Evolutionary conservation across 2,113 vertebrate genomes (phyloP).

Genomic region (Ctenomys sociabilis): DNA sequence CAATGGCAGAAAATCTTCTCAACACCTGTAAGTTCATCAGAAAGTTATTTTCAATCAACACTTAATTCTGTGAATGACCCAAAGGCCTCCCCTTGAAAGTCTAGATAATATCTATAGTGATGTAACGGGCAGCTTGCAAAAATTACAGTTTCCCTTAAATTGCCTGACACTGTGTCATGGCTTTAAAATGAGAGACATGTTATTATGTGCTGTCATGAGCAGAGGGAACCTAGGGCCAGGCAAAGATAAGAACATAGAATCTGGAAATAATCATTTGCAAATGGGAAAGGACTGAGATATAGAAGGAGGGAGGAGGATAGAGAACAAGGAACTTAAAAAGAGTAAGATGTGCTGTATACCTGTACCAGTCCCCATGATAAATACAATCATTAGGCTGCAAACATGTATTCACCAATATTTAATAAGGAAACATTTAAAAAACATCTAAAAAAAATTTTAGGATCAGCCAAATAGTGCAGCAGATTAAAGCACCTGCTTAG

Average conservation of each 20-base stretch:
- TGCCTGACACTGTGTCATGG: not conserved
- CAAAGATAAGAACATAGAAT: not conserved
- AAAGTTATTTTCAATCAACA: slow-evolving; percentile 32
- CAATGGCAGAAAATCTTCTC: slow-evolving; percentile 85
- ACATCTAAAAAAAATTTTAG: no score
- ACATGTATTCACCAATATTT: not conserved
- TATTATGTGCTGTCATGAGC: not conserved
- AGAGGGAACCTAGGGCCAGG: not conserved
- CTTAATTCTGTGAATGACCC: not conserved
- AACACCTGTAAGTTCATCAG: slow-evolving; percentile 84
- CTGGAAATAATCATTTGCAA: not conserved
- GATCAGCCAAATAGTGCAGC: no score
- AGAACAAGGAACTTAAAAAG: no score
- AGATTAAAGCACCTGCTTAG: no score
- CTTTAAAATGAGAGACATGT: slow-evolving; percentile 13
- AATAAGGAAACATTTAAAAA: not conserved
- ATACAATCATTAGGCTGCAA: not conserved
- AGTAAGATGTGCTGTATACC: not conserved
- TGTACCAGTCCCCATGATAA: not conserved
- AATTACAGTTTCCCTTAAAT: not conserved
- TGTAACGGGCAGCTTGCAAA: not conserved
- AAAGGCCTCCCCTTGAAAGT: not conserved
- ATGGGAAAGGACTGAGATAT: not conserved
- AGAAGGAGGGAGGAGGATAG: not conserved
- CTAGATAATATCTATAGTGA: not conserved